These are phyloP conservation scores for Agelastica alni DNA, from an alignment of 2,888 invertebrate genomes.

Conservation along the genomic window DNA sequence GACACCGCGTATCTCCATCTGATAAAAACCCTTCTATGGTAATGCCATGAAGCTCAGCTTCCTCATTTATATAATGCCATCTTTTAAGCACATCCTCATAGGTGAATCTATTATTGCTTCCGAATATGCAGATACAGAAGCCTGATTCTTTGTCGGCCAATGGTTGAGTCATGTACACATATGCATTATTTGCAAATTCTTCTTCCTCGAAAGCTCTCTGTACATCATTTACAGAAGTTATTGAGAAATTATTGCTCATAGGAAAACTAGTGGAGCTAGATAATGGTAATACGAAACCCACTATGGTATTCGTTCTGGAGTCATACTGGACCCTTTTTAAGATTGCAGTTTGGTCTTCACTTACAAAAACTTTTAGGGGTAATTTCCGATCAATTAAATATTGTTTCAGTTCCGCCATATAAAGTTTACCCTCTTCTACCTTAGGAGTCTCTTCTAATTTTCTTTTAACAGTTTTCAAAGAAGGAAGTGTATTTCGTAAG, in stretches of 20 bases:
- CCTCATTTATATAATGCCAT: constrained; percentile 10
- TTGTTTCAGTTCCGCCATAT: not conserved
- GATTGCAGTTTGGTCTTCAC: constrained; percentile 26
- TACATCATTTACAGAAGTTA: constrained; percentile 16
- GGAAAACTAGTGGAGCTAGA: constrained; percentile 2
- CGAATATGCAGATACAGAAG: constrained; percentile 17
- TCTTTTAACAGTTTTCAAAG: not conserved
- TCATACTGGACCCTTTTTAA: constrained; percentile 12
- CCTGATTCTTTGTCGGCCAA: constrained; percentile 9
- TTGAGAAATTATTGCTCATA: constrained; percentile 2
- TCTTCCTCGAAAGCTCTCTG: constrained; percentile 10
- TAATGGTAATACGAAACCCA: constrained; percentile 12
- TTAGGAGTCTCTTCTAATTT: not conserved
- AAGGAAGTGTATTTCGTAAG: not conserved
- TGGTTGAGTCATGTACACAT: constrained; percentile 31
- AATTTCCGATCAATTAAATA: constrained; percentile 3
- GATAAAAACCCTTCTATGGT: constrained; percentile 12
- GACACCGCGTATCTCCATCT: constrained; percentile 20
- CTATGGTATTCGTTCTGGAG: constrained; percentile 15
- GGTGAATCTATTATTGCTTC: constrained; percentile 14
- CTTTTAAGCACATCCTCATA: constrained; percentile 9
- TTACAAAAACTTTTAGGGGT: not conserved
- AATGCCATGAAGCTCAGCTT: constrained; percentile 7
- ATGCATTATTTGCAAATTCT: constrained; percentile 19
- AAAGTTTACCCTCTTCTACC: not conserved